Evolutionary conservation across 2,797 vertebrate genomes (phyloP).

Genomic region (Cirrhinus molitorella): DNA sequence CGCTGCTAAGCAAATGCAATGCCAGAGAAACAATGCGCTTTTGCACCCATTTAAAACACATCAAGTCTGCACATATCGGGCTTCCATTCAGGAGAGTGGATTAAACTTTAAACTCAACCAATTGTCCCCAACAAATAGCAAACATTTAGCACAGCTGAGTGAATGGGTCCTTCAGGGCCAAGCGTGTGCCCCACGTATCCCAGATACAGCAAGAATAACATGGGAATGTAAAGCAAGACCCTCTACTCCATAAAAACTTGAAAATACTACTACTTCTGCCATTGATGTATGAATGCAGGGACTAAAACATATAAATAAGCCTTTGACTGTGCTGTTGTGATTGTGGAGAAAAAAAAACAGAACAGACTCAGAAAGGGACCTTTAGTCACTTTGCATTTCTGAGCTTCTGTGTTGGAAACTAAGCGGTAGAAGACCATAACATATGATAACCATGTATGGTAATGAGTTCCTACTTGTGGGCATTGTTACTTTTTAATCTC

Average conservation of each 20-base stretch:
- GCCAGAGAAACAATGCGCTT: conserved; percentile 41
- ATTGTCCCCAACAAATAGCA: conserved; percentile 22
- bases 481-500: neutral
- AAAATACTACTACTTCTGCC: neutral
- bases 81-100: conserved; percentile 40
- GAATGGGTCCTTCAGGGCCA: neutral
- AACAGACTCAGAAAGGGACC: neutral
- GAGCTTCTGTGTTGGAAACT: neutral
- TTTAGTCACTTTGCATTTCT: neutral
- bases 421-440: neutral
- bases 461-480: neutral
- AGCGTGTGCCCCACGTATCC: neutral
- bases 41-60: conserved; percentile 45
- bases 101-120: conserved; percentile 34
- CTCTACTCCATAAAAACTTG: neutral
- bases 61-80: conserved; percentile 30
- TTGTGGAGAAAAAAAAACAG: neutral
- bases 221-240: neutral
- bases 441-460: neutral
- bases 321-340: neutral
- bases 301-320: neutral
- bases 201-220: neutral
- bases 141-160: conserved; percentile 4
- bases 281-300: neutral
- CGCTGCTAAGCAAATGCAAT: conserved; percentile 38